These are phyloP conservation scores for Desmophyllum pertusum DNA, from an alignment of 92 coral and sea anemone genomes.

Conservation along the genomic window DNA sequence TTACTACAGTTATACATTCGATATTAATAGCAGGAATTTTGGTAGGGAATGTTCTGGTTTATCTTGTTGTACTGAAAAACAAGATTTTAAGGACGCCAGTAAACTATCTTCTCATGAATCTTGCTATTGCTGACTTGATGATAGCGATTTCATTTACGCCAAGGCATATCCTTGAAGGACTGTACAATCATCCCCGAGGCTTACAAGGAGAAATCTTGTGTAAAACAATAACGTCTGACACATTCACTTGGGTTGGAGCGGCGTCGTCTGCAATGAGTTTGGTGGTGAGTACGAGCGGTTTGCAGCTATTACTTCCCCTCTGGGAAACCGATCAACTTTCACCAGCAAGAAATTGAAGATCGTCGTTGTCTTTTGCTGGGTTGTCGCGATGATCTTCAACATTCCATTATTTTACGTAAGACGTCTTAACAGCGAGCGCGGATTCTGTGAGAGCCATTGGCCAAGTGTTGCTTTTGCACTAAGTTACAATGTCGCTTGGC, in stretches of 20 bases:
- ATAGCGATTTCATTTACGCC: conserved; percentile 24
- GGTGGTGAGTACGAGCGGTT: conserved; percentile 36
- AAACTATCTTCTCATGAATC: conserved; percentile 26
- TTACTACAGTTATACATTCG: not conserved
- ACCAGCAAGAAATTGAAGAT: conserved; percentile 8
- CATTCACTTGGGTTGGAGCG: conserved; percentile 43
- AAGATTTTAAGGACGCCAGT: conserved; percentile 2
- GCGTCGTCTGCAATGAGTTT: conserved; percentile 34
- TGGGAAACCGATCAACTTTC: not conserved
- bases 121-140: conserved; percentile 46
- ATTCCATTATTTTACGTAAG: conserved; percentile 27
- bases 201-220: conserved; percentile 31
- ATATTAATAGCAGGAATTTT: not conserved
- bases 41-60: conserved; percentile 21
- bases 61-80: conserved; percentile 15
- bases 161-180: conserved; percentile 20
- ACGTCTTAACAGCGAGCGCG: conserved; percentile 11
- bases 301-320: conserved; percentile 17
- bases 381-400: conserved; percentile 19
- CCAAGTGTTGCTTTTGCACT: not conserved
- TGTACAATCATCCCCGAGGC: conserved; percentile 39
- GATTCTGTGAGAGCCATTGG: conserved; percentile 33
- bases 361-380: conserved; percentile 16
- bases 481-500: conserved; percentile 27
- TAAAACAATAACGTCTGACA: conserved; percentile 38